These are phyloP conservation scores for Aptenodytes patagonicus DNA, from an alignment of 2,113 vertebrate genomes.

Conservation along the genomic window DNA sequence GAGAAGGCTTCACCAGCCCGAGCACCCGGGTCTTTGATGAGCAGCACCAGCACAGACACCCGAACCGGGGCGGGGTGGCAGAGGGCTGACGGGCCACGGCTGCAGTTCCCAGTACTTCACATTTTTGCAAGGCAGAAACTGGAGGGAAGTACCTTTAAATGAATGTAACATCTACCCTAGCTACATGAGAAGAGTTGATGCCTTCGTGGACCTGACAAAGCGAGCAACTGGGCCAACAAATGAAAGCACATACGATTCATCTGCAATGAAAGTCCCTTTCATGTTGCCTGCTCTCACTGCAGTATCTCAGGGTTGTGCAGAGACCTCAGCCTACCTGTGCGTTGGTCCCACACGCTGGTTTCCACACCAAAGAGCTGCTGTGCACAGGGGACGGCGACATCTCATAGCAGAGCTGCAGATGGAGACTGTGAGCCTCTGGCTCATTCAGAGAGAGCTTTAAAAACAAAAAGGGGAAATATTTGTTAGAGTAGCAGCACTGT, in stretches of 20 bases:
- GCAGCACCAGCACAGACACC: background rate
- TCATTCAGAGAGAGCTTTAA: background rate
- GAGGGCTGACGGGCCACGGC: too few species aligned
- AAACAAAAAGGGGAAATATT: background rate
- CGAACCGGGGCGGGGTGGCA: rapidly evolving
- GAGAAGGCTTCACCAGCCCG: background rate
- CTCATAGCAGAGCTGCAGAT: background rate
- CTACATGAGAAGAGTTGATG: background rate
- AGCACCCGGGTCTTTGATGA: background rate
- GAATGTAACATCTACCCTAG: rapidly evolving
- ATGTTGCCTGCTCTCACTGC: background rate
- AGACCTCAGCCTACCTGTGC: background rate
- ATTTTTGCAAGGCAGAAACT: background rate
- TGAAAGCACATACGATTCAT: rapidly evolving
- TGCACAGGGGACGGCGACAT: background rate
- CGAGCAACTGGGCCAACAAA: background rate
- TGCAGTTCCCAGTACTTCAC: too few species aligned
- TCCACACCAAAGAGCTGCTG: background rate
- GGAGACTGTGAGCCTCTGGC: background rate
- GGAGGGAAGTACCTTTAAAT: background rate
- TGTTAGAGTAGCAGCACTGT: background rate
- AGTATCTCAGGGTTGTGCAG: background rate
- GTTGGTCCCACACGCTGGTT: background rate
- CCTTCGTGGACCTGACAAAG: background rate
- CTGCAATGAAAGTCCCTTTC: background rate